Base-by-base conservation (phyloP, 2,113 vertebrate genomes). In the Crotalus viridis region DNA sequence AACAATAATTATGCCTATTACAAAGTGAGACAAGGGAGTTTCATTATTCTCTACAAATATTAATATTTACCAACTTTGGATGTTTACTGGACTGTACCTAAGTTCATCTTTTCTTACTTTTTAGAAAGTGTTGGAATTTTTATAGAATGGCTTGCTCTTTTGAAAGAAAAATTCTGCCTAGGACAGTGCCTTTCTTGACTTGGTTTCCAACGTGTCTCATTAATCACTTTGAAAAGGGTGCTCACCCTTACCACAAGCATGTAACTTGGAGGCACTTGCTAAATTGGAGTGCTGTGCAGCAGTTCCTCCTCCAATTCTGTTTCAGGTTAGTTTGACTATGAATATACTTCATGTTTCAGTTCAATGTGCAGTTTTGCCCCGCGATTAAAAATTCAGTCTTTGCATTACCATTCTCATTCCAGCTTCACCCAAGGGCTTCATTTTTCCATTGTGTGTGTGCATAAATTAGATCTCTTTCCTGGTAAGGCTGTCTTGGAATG, bases 251-350 rank as follows among this genome's bases (percentile, higher is more conserved):
- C 21, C 48, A 88, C 86, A 88, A 69, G 91, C 64, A 88, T 92
- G 39, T 87, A 92, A 92, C 57, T 88, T 88, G 86, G 59, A 92
- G 46, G 48, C 59, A 74, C n/a, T 88, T 88, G 86, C 91, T 88
- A 88, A 92, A 92, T 74, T 74, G 59, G 57, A 92, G 59, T 55
- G 86, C 74, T 92, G 74, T 92, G 33, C 48, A 88, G 59, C 86
- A 88, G 43, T 61, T 69, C 33, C 91, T 74, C 28, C 10, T 74
- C 69, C 57, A 17, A 13, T 48, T 39, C 46, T 43, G 88, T 90
- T 88, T 88, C 48, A 54, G 28, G 54, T 88, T 88, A 74, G 43
- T 22, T 86, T 88, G n/a, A 26, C 86, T 88, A 54, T 64, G 69
- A 54, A 54, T 6, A 54, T 52, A 33, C 5, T 74, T 26, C 7